Percentiles rank a stretch among this genome's conserved stretches.
phyloP scores from a whole-genome alignment of 1,140 invertebrate genomes.

The Sweltsa coloradensis region DNA sequence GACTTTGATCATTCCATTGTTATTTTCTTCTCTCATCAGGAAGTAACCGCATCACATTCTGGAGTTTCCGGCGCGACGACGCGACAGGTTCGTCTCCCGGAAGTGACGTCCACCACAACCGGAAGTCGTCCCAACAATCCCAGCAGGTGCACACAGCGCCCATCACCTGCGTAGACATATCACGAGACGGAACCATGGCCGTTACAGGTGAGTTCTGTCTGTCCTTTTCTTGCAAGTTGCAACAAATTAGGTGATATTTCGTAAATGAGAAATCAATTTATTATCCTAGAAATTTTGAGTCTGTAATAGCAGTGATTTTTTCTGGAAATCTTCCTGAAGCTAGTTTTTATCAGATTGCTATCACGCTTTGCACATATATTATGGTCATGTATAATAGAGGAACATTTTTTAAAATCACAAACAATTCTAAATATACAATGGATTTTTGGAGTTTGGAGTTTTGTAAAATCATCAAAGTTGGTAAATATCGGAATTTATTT shows the following conservation, averaged over 20 bases:
- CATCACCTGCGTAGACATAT: conserved; percentile 68
- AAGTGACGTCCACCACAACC: conserved; percentile 1
- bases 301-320: too few relatives aligned
- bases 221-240: background rate
- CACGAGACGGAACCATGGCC: conserved; percentile 63
- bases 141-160: conserved; percentile 42
- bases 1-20: background rate
- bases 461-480: too few relatives aligned
- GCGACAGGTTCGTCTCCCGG: conserved; percentile 35
- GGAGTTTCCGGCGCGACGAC: conserved; percentile 71
- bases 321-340: too few relatives aligned
- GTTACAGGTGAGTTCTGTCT: conserved; percentile 40
- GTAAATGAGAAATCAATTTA: conserved; percentile 1
- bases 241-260: background rate
- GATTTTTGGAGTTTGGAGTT: too few relatives aligned
- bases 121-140: conserved; percentile 2
- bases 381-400: too few relatives aligned
- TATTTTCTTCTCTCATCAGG: conserved; percentile 36
- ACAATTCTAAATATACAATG: too few relatives aligned
- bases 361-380: too few relatives aligned
- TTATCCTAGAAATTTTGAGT: too few relatives aligned
- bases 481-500: too few relatives aligned
- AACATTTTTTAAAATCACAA: too few relatives aligned
- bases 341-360: too few relatives aligned
- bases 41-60: conserved; percentile 65